Evolutionary conservation across 2,797 vertebrate species (phyloP), one percentile per base, ranked within the genome.

Genomic region (Cirrhinus molitorella): DNA sequence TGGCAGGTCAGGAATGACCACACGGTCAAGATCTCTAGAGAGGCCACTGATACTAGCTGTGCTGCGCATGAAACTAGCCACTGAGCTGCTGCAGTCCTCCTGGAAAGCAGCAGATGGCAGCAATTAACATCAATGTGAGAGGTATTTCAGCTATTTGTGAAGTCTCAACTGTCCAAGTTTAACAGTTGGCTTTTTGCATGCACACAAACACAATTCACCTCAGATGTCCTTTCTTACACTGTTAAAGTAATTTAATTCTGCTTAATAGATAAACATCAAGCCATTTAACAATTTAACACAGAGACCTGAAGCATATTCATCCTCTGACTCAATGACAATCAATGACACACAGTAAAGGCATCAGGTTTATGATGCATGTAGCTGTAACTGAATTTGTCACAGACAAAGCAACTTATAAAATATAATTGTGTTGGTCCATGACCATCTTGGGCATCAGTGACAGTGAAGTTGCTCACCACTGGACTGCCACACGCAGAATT

Each of bases 401-500:
- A 19, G 25, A 77, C 23, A 43, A 47, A 63, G 43, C 23, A 77
- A 61, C 53, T 59, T 31, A 6, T 23, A 12, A 78, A 49, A 19
- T 19, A 40, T 12, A 57, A 57, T 16, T 8, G 17, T 31, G 25
- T 12, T 34, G 23, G 19, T 51, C 43, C 43, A 49, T 12, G 67
- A 34, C 81, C 77, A 80, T 86, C 45, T 14, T 21, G n/a, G 70
- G 21, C 23, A 37, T 47, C 79, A 70, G 49, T 25, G 66, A 37
- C 59, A 31, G 34, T 1, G 19, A 63, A 79, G 85, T 53, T 89
- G 94, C 98, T 99, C 96, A 99, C 98, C 98, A 98, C 97, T 40
- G 97, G 97, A 90, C 98, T 99, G 93, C 96, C 91, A 8, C 96
- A 96, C 74, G 96, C 96, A 55, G 97, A 99, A 88, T 95, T 96